phyloP scores from a whole-genome alignment of 2,113 vertebrate species.

The Equus przewalskii region DNA sequence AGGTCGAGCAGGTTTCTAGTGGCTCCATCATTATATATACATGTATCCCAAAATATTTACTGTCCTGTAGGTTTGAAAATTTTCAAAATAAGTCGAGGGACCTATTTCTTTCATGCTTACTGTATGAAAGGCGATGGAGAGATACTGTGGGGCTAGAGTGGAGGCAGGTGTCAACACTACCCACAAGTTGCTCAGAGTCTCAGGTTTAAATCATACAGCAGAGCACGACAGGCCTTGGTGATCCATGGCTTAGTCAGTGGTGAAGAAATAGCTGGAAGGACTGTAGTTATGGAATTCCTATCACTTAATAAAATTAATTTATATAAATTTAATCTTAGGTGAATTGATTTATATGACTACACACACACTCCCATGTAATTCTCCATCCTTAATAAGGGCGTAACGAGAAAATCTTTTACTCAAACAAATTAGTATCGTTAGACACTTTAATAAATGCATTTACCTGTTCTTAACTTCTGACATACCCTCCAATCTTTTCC shows the following conservation, averaged over 20 bases:
- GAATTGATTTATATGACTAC: conserved; percentile 6
- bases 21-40: neutral
- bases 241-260: neutral
- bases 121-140: neutral
- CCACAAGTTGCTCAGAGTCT: neutral
- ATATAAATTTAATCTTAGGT: neutral
- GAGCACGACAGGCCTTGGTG: neutral
- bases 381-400: neutral
- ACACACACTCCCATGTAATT: neutral
- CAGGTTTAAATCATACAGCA: neutral
- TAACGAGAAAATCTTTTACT: conserved; percentile 50
- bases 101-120: neutral
- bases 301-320: conserved; percentile 1
- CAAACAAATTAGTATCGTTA: neutral
- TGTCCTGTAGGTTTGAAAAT: neutral
- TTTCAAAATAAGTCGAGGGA: conserved; percentile 22
- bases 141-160: neutral
- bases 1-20: neutral
- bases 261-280: neutral
- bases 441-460: conserved; percentile 11
- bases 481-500: neutral
- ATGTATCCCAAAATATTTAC: conserved; percentile 2
- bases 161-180: neutral
- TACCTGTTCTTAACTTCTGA: conserved; percentile 41
- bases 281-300: neutral